These are phyloP conservation scores for Varecia variegata DNA, from an alignment of 2,797 vertebrate genomes.

Conservation along the genomic window DNA sequence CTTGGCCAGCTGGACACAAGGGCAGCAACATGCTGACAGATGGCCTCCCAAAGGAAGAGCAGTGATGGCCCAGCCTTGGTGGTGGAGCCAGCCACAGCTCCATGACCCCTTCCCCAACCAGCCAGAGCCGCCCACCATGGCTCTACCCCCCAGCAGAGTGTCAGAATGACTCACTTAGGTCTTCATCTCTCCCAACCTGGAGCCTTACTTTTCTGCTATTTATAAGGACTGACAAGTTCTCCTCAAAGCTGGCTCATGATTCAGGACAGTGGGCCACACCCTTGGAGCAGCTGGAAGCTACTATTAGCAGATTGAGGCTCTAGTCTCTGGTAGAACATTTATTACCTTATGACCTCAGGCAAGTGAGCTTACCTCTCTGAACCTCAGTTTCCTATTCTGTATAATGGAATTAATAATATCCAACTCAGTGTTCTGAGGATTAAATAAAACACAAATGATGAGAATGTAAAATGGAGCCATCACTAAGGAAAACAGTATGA, in stretches of 20 bases:
- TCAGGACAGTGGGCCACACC: background rate
- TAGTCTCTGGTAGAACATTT: background rate
- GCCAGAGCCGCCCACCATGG: background rate
- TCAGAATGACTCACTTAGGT: background rate
- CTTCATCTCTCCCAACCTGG: background rate
- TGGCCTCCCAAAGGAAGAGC: background rate
- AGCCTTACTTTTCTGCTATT: background rate
- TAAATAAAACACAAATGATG: background rate
- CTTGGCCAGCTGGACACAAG: fast-evolving
- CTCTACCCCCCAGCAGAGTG: background rate
- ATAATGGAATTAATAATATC: background rate
- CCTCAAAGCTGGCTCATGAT: background rate
- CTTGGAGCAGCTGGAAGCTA: background rate
- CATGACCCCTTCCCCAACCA: background rate
- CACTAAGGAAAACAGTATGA: background rate
- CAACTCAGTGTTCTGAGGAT: background rate
- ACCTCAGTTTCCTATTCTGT: background rate
- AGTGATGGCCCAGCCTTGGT: background rate
- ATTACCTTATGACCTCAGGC: background rate
- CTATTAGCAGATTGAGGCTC: no score
- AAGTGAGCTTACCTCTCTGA: background rate
- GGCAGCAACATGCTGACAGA: background rate
- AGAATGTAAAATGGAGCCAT: background rate
- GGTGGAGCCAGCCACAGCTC: background rate
- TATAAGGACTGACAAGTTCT: background rate